Evolutionary conservation across 2,888 invertebrate genomes (phyloP).

Genomic region (Pocota personata): DNA sequence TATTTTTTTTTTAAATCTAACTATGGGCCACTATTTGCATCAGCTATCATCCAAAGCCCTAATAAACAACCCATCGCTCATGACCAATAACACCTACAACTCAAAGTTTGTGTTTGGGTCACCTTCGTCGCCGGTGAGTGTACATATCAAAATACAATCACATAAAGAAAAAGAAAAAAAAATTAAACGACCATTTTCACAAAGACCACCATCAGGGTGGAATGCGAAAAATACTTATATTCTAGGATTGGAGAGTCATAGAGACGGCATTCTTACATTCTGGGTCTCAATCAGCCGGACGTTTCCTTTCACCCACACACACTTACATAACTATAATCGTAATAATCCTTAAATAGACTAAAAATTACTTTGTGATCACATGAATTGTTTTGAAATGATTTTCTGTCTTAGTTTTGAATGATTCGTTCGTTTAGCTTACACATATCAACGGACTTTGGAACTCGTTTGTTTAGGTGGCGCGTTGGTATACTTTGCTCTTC

Average conservation of each 20-base stretch:
- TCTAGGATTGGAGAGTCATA: slow-evolving; percentile 30
- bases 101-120: no score
- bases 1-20: no score
- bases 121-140: no score
- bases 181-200: not conserved
- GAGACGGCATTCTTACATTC: slow-evolving; percentile 25
- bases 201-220: not conserved
- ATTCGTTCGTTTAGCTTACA: slow-evolving; percentile 29
- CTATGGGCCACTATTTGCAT: no score
- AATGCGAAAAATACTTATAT: slow-evolving; percentile 11
- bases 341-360: slow-evolving; percentile 58
- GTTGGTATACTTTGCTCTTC: not conserved
- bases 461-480: slow-evolving; percentile 25
- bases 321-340: slow-evolving; percentile 50
- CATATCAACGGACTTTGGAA: slow-evolving; percentile 22
- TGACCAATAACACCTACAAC: no score
- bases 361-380: slow-evolving; percentile 70
- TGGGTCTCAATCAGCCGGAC: slow-evolving; percentile 38
- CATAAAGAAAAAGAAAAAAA: not conserved
- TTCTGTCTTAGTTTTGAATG: slow-evolving; percentile 67
- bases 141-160: slow-evolving; percentile 20
- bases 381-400: slow-evolving; percentile 70
- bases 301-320: slow-evolving; percentile 62
- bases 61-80: no score
- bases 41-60: no score